phyloP scores from a whole-genome alignment of 2,113 vertebrate species.

The Melanerpes formicivorus region DNA sequence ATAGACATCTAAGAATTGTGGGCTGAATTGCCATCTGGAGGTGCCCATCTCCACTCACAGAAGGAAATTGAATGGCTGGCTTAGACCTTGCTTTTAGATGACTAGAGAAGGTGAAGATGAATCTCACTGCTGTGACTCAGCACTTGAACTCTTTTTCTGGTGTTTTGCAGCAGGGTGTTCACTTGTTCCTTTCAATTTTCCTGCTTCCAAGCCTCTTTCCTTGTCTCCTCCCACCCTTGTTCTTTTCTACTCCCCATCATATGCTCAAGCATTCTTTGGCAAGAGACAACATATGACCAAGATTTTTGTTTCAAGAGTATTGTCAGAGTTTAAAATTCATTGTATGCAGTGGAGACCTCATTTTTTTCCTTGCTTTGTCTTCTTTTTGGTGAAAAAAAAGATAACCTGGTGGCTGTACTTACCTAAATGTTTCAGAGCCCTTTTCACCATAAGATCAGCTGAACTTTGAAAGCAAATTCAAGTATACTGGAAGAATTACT shows the following conservation, averaged over 20 bases:
- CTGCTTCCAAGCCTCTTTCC: neutral
- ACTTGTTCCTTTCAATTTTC: neutral
- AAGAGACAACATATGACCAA: neutral
- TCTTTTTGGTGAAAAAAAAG: neutral
- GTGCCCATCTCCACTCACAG: neutral
- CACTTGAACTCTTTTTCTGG: neutral
- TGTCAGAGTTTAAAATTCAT: neutral
- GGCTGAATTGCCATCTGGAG: neutral
- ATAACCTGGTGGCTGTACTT: neutral
- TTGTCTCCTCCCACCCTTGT: neutral
- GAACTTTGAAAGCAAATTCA: too few relatives aligned
- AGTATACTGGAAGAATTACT: too few relatives aligned
- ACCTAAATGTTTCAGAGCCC: neutral
- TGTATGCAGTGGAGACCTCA: neutral
- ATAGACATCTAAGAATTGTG: neutral
- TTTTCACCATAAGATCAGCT: neutral
- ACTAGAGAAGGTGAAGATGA: neutral
- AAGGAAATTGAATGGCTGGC: neutral
- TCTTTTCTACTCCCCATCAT: neutral
- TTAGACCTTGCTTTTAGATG: neutral
- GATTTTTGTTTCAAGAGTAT: neutral
- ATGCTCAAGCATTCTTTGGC: neutral
- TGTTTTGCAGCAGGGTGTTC: neutral
- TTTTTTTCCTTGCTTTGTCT: neutral
- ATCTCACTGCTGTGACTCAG: neutral